These are phyloP conservation scores for Myrmecophaga tridactyla DNA, from an alignment of 2,113 vertebrate species.

Conservation along the genomic window DNA sequence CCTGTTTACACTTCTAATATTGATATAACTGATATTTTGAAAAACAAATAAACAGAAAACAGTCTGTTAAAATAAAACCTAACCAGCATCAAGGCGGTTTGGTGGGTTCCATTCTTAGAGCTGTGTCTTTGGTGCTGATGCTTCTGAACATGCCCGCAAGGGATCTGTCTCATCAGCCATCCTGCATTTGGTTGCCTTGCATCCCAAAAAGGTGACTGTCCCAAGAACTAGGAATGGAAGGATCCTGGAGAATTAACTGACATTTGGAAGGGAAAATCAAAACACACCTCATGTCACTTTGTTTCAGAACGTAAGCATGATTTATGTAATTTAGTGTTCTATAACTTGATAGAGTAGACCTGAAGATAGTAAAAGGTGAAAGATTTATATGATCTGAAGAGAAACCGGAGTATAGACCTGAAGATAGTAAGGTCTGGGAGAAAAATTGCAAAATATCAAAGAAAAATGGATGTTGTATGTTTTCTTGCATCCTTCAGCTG, in stretches of 20 bases:
- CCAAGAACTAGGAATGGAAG: background rate
- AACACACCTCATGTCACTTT: background rate
- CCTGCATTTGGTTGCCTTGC: background rate
- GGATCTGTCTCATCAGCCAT: background rate
- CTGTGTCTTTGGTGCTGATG: background rate
- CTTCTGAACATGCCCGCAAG: accelerated
- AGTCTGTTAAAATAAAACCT: constrained; percentile 78
- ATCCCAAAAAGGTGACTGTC: background rate
- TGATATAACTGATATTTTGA: constrained; percentile 78
- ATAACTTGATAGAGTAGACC: background rate
- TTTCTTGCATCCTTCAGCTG: background rate
- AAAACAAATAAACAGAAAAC: constrained; percentile 66
- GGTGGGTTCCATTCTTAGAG: constrained; percentile 37
- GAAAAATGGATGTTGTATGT: background rate
- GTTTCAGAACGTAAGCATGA: background rate
- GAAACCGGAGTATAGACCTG: too few relatives aligned
- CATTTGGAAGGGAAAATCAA: background rate
- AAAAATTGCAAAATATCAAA: background rate
- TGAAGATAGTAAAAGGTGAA: background rate
- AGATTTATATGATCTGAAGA: too few relatives aligned
- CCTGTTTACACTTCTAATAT: constrained; percentile 78
- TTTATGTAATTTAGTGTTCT: background rate
- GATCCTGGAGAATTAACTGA: background rate
- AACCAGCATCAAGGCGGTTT: constrained; percentile 63
- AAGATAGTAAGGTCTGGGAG: background rate